Conservation (phyloP, 2,113 vertebrate genomes). For the Otocyon megalotis region DNA sequence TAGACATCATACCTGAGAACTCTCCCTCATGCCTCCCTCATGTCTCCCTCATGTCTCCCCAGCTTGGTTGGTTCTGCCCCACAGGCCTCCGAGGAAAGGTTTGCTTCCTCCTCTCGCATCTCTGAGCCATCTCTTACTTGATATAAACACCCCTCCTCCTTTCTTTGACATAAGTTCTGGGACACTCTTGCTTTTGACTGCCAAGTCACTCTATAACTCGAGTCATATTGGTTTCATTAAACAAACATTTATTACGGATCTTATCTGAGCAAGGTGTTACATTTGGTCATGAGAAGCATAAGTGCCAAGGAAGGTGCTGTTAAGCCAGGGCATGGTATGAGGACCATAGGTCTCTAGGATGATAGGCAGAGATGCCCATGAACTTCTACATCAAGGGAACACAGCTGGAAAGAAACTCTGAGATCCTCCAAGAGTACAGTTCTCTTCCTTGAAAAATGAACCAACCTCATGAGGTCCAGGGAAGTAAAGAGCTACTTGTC, state of each 20-base stretch:
- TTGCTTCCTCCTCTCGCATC: background rate
- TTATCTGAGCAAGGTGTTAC: background rate
- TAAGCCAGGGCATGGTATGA: background rate
- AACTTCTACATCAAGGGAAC: background rate
- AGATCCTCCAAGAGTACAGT: background rate
- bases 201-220: background rate
- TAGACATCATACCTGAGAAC: background rate
- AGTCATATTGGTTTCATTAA: background rate
- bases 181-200: background rate
- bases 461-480: background rate
- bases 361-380: background rate
- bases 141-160: background rate
- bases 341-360: background rate
- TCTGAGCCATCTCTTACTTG: background rate
- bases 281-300: background rate
- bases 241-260: background rate
- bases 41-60: background rate
- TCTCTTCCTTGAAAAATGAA: conserved; percentile 14
- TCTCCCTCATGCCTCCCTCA: background rate
- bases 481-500: background rate
- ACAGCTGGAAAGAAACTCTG: background rate
- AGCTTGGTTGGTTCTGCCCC: background rate
- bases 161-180: background rate
- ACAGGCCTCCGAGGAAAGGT: background rate
- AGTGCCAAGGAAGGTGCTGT: background rate